Conservation (phyloP, 2,113 vertebrate genomes). For the Syngnathoides biaculeatus region DNA sequence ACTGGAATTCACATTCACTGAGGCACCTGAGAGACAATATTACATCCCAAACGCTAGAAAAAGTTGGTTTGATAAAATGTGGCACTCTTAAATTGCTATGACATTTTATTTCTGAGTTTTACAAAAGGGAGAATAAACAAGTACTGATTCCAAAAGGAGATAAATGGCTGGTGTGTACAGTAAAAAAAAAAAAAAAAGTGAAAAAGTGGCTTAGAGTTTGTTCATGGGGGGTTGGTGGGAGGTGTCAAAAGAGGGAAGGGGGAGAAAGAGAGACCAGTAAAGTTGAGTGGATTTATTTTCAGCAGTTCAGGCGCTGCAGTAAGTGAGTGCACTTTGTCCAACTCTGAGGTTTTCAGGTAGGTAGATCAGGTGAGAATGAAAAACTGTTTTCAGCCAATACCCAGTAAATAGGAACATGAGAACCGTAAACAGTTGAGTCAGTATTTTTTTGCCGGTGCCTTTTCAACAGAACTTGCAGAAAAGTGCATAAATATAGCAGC, state of each 20-base stretch:
- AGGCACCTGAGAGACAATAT: too few species aligned
- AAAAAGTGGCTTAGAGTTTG: conserved; percentile 3
- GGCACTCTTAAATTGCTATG: background rate
- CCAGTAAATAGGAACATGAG: background rate
- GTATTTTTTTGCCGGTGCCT: background rate
- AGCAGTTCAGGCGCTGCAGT: conserved; percentile 30
- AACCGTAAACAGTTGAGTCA: background rate
- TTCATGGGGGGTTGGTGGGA: conserved; percentile 13
- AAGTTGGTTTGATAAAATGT: too few species aligned
- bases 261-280: conserved; percentile 19
- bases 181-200: background rate
- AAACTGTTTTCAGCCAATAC: background rate
- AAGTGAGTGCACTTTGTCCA: conserved; percentile 20
- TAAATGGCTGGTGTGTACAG: background rate
- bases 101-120: conserved; percentile 21
- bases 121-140: background rate
- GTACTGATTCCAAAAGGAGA: background rate
- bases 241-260: conserved; percentile 11
- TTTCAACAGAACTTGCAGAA: background rate
- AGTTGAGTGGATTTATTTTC: background rate
- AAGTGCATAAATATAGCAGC: background rate
- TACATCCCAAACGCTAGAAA: too few species aligned
- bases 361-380: conserved; percentile 13
- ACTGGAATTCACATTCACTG: too few species aligned
- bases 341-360: conserved; percentile 32